phyloP scores from a whole-genome alignment of 2,888 invertebrate species.

The Tenodera sinensis region DNA sequence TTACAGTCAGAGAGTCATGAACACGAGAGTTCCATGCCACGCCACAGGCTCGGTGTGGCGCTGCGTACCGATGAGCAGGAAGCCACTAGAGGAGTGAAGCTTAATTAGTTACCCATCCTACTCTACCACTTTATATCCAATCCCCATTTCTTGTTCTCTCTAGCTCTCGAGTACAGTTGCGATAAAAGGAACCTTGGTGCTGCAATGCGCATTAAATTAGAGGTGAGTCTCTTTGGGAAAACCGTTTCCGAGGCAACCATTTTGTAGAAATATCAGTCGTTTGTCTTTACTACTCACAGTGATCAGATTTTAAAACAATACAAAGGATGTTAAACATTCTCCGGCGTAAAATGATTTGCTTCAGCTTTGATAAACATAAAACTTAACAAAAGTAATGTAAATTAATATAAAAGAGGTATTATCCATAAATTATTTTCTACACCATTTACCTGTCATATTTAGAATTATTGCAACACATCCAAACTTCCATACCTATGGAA shows the following conservation, averaged over 20 bases:
- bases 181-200: background rate
- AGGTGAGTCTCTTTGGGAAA: background rate
- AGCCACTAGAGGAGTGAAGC: background rate
- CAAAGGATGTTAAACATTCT: no score
- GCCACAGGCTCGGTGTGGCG: background rate
- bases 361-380: no score
- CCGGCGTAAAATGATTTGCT: no score
- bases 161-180: background rate
- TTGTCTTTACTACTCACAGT: background rate
- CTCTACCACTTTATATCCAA: conserved; percentile 4
- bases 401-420: no score
- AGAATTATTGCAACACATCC: no score
- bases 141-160: conserved; percentile 9
- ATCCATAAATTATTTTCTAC: no score
- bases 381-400: no score
- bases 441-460: no score
- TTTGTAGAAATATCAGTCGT: background rate
- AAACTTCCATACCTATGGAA: no score
- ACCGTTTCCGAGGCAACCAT: background rate
- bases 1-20: background rate
- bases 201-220: background rate
- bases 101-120: conserved; percentile 3
- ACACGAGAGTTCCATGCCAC: background rate
- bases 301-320: no score
- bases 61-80: conserved; percentile 7